Evolutionary conservation across 2,797 vertebrate genomes (phyloP), one percentile per base, ranked within the genome.

Genomic region (Pteronotus mesoamericanus): DNA sequence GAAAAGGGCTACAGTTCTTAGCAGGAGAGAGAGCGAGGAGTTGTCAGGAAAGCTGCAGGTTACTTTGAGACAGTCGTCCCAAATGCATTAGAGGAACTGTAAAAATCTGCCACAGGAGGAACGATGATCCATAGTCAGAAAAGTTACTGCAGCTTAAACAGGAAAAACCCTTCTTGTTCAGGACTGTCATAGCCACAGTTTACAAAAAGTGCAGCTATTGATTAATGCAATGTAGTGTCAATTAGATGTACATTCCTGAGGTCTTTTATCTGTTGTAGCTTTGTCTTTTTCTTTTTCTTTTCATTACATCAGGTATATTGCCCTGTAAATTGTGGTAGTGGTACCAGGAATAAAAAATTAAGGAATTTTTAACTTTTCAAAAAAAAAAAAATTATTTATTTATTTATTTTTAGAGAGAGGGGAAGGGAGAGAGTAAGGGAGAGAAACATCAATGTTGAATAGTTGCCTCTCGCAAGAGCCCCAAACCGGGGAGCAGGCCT

Each of bases 1-100:
- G 46, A 46, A 46, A 46, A 46, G 46, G 99, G 99, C 99, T 99
- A 99, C 99, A 99, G 99, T 99, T 99, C 99, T 99, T 99, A 99
- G 99, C 99, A 99, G 99, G 99, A 99, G 99, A 99, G 99, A 99
- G 99, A 99, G 99, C 99, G 99, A 99, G 99, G 99, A 99, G 98
- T 99, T 99, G 99, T 99, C 99, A 99, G 99, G 99, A 99, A 99
- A 99, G 99, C 99, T 99, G 99, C 99, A 99, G 99, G 99, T 99
- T 99, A 99, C 99, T 99, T 99, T 99, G 99, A 99, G 99, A 99
- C 99, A 99, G 99, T 99, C 99, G 99, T 99, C 99, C 98, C 99
- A 99, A 99, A 99, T 99, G 99, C 98, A 99, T 99, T 99, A 99
- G 99, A 99, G n/a, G n/a, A n/a, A n/a, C n/a, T n/a, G n/a, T n/a